Base-by-base conservation (phyloP, 2,888 invertebrate species). In the Chamaedrilus cognettii region DNA sequence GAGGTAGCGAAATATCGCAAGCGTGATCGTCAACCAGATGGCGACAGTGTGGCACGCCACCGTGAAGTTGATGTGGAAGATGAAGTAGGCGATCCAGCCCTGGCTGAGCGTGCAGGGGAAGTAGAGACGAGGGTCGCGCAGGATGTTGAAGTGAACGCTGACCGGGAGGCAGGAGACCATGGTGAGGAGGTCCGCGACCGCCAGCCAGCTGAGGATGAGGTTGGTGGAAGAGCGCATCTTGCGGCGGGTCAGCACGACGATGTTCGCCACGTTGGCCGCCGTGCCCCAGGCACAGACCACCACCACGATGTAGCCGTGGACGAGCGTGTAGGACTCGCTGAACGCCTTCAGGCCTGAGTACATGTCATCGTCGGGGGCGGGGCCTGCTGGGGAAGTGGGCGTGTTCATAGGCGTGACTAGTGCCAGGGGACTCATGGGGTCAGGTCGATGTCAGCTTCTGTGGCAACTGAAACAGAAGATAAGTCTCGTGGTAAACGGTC, bases 181-280 rank as follows among this genome's bases (percentile, higher is more conserved):
- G 23, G 96, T 95, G n/a, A 94, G 87, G 35, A 96, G 87, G 82
- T 96, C 96, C 23, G 96, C 93, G 7, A 95, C 90, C 0, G 96
- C 83, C 34, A 95, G 74, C 77, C 84, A 85, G 0, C 94, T 94
- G 51, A 96, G 88, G 68, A 96, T 94, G 62, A 92, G 89, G 85
- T 96, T 96, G 33, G 94, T 96, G 2, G 96, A 91, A 67, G 93
- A 93, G 94, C 96, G 96, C 83, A 95, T 93, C 34, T 91, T 89
- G 2, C 50, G 52, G 19, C 93, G 88, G 2, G 94, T 93, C 66
- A 97, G 86, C 4, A 96, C 95, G 51, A 92, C 90, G 70, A 96
- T 92, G 85, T 96, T 96, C 74, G 95, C 88, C 23, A 91, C 88
- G 83, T 96, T 96, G 65, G 95, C 93, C 57, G 94, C 88, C 35